Evolutionary conservation across 2,888 invertebrate species (phyloP).

Genomic region (Tortricodes alternella): DNA sequence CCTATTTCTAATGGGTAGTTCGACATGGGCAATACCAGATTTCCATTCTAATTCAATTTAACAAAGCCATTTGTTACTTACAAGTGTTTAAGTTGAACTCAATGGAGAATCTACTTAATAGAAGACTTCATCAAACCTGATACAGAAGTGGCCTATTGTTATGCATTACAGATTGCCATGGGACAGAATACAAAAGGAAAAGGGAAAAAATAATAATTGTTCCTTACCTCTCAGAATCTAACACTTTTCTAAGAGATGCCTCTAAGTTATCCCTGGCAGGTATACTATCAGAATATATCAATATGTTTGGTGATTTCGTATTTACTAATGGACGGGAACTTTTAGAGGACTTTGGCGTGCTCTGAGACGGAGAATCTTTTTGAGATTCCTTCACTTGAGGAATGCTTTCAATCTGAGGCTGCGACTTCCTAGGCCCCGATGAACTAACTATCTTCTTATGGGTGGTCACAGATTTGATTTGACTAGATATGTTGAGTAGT

Average conservation of each 20-base stretch:
- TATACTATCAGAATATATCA: slow-evolving; percentile 91
- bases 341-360: slow-evolving; percentile 68
- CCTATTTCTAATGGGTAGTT: no score
- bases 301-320: slow-evolving; percentile 89
- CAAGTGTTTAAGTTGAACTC: no score
- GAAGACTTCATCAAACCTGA: no score
- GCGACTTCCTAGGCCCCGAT: slow-evolving; percentile 68
- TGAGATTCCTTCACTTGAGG: slow-evolving; percentile 55
- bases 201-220: neutral
- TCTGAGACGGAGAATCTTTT: slow-evolving; percentile 53
- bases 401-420: slow-evolving; percentile 54
- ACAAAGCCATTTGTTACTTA: no score
- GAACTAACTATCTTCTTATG: slow-evolving; percentile 75
- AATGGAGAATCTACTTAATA: no score
- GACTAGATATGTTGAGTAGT: slow-evolving; percentile 75
- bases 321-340: slow-evolving; percentile 80
- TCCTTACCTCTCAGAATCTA: slow-evolving; percentile 87
- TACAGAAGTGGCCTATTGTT: no score
- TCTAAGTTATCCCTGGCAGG: slow-evolving; percentile 89
- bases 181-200: neutral
- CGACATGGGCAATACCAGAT: no score
- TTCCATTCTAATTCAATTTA: no score
- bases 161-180: neutral
- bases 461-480: slow-evolving; percentile 76
- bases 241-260: slow-evolving; percentile 85